Conservation (phyloP, 1,140 invertebrate genomes). For the Pantala flavescens region DNA sequence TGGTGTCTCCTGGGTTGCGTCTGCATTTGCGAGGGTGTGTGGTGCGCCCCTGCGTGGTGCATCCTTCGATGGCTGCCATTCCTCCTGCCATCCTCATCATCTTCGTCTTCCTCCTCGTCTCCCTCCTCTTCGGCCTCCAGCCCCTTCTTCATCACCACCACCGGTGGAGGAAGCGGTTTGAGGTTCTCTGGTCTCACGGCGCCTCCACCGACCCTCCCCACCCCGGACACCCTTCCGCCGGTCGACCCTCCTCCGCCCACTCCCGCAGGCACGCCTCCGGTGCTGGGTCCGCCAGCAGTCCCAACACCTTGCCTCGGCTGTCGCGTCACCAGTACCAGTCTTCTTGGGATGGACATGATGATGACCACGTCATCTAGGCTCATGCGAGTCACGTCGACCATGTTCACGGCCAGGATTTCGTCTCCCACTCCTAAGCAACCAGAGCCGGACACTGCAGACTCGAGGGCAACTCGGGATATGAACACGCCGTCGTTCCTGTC, state of each 20-base stretch:
- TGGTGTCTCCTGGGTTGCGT: conserved; percentile 31
- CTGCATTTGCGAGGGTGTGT: conserved; percentile 35
- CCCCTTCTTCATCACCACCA: conserved; percentile 87
- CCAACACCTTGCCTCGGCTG: conserved; percentile 33
- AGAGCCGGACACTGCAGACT: conserved; percentile 92
- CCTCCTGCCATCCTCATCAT: conserved; percentile 21
- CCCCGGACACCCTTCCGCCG: conserved; percentile 64
- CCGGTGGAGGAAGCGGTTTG: conserved; percentile 54
- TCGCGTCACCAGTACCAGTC: conserved; percentile 84
- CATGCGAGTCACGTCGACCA: conserved; percentile 95
- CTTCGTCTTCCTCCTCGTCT: conserved; percentile 35
- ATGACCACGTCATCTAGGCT: conserved; percentile 97
- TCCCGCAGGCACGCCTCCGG: not conserved
- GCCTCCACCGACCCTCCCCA: conserved; percentile 20
- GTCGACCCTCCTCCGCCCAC: conserved; percentile 50
- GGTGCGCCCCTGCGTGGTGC: not conserved
- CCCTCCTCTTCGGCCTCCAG: conserved; percentile 70
- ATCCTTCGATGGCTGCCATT: conserved; percentile 12
- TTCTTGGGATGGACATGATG: conserved; percentile 95
- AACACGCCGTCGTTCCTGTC: conserved; percentile 92
- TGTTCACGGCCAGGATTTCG: conserved; percentile 94
- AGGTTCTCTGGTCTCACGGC: not conserved
- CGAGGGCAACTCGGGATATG: conserved; percentile 94
- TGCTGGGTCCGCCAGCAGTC: conserved; percentile 18
- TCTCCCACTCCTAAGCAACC: conserved; percentile 93